Conservation (phyloP, 2,797 vertebrate genomes). For the Cryptoprocta ferox region DNA sequence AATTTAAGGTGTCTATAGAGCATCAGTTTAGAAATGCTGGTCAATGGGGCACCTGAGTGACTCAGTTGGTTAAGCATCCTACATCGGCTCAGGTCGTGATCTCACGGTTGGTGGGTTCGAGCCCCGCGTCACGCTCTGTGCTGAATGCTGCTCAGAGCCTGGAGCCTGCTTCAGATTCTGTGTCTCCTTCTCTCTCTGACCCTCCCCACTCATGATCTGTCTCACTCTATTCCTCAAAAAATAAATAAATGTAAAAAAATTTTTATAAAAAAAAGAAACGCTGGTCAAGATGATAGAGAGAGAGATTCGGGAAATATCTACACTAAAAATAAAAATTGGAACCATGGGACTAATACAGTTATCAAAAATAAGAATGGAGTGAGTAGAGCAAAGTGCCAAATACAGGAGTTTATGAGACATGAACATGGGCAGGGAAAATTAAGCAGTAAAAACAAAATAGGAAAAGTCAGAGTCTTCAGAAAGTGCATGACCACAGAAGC, state of each 20-base stretch:
- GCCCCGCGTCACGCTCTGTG: no score
- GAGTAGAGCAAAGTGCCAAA: neutral
- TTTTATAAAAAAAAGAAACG: neutral
- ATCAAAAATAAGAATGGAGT: neutral
- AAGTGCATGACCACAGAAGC: neutral
- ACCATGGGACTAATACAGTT: neutral
- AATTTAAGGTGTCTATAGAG: neutral
- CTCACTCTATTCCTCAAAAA: no score
- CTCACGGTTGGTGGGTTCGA: no score
- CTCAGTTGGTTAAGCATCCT: no score
- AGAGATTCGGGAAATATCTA: neutral
- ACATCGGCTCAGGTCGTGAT: no score
- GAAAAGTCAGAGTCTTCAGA: neutral
- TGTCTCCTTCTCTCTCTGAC: no score
- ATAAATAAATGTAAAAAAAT: no score
- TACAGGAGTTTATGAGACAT: neutral
- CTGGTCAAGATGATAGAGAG: neutral
- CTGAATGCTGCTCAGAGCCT: no score
- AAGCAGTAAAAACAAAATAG: neutral
- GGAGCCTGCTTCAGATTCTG: no score
- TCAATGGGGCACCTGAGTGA: no score
- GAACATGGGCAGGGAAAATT: neutral
- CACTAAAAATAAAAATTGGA: neutral
- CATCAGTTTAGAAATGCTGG: neutral
- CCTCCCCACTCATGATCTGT: no score